phyloP scores from a whole-genome alignment of 2,888 invertebrate genomes.

The Eupithecia subumbrata region DNA sequence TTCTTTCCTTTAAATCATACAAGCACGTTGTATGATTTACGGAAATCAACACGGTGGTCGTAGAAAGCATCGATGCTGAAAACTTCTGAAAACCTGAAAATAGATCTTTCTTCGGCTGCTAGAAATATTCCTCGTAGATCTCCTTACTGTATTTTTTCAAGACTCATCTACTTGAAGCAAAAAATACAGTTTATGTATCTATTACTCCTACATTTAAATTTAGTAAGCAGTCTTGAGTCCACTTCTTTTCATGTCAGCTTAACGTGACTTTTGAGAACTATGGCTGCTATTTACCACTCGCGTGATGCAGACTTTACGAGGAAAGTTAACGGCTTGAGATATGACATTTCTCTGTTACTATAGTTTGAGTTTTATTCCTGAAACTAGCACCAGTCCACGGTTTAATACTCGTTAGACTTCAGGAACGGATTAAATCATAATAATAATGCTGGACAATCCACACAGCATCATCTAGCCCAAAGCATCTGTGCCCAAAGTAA shows the following conservation, averaged over 20 bases:
- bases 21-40: no score
- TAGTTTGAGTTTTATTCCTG: conserved; percentile 27
- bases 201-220: neutral
- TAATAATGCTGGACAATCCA: no score
- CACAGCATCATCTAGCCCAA: no score
- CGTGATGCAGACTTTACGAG: conserved; percentile 37
- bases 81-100: neutral
- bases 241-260: neutral
- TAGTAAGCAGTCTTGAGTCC: neutral
- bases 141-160: no score
- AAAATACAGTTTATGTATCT: neutral
- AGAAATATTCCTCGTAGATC: no score
- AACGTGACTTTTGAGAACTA: conserved; percentile 1
- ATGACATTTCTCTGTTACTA: conserved; percentile 32
- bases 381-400: conserved; percentile 30
- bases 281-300: conserved; percentile 17
- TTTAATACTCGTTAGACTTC: neutral
- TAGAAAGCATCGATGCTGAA: neutral
- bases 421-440: neutral
- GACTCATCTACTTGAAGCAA: neutral
- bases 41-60: neutral
- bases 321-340: conserved; percentile 38
- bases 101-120: neutral
- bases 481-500: no score
- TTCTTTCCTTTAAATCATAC: neutral